Evolutionary conservation across 2,888 invertebrate species (phyloP), one percentile per base, ranked within the genome.

Genomic region (Pseudolycoriella hygida): DNA sequence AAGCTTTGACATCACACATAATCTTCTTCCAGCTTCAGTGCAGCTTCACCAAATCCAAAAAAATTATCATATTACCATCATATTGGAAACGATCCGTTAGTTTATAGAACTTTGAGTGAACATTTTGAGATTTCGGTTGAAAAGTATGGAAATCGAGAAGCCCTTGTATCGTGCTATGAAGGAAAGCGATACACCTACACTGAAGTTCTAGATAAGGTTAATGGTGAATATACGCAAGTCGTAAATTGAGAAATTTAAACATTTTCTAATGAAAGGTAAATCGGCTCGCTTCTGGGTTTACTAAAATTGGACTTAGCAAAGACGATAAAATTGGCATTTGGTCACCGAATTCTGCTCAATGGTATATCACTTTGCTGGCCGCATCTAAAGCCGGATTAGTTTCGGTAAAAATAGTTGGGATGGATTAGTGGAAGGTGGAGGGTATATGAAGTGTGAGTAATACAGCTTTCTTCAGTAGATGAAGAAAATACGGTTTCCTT

Each of bases 261-360:
- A 15, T 17, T 17, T 39, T 17, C 39, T 6, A 39, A 15, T 39
- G 48, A 46, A 32, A 79, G 66, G 71, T 71, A 1, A 78, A 85
- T 56, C 67, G 67, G 45, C 56, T 87, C 3, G 86, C 85, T 0
- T 77, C 79, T 1, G 82, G 83, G 1, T 67, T 89, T 1, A 53
- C 71, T n/a, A 70, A 72, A 34, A 54, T 84, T 18, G 87, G 87
- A 0, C 55, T 88, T 15, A 58, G 72, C 45, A 69, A 63, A 20
- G 85, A 85, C 1, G 88, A 90, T 56, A 64, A 80, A 8, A 57
- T 92, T 3, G 88, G 80, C 1, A 67, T 90, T 17, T 87, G 84
- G 81, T 75, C 80, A 0, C 84, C 86, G 1, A 90, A 87, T 62
- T 67, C 70, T 31, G 59, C 73, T 40, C 79, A 86, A 56, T 92